Evolutionary conservation across 35 echinoderm and acorn worm genomes (phyloP), one percentile per base, ranked within the genome.

Genomic region (Acanthaster planci): DNA sequence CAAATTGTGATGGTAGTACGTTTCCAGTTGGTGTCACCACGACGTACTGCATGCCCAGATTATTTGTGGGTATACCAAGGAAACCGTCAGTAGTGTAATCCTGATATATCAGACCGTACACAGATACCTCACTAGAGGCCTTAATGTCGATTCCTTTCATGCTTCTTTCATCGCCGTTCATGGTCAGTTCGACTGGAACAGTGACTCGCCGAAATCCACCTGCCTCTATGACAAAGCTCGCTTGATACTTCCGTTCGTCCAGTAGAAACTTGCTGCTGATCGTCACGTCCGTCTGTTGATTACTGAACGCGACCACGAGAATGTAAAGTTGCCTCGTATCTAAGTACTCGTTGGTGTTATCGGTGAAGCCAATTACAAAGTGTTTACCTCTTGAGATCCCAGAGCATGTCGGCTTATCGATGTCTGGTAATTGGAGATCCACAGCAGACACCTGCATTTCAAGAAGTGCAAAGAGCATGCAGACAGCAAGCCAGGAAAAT

Each of bases 291-390:
- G 90, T 92, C 83, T 53, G 27, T 8, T 82, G 19, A 54, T 92
- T 80, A 84, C 90, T 87, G 35, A 92, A 92, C 21, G 90, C 84
- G 14, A 92, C 90, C 7, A 92, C 90, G 21, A 77, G 30, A 15
- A 92, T 79, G 32, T 42, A 87, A 15, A 87, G 78, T 21, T 84
- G 23, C 3, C 38, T 50, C 4, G 51, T 18, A 1, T 27, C 30
- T 2, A 10, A 14, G 38, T 4, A 14, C 76, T 37, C 29, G 30
- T 32, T 7, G 14, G 29, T 29, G 37, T 92, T 84, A 51, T 67
- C 84, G 2, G 39, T 77, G 44, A 87, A 92, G 12, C 38, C 53
- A 29, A 87, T 4, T 10, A 37, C 64, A 78, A 87, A 92, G 8
- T 83, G 23, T 75, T 58, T 37, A 36, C 90, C 90, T 84, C 79